These are phyloP conservation scores for Saimiri boliviensis DNA, from an alignment of 2,113 vertebrate genomes.

Conservation along the genomic window DNA sequence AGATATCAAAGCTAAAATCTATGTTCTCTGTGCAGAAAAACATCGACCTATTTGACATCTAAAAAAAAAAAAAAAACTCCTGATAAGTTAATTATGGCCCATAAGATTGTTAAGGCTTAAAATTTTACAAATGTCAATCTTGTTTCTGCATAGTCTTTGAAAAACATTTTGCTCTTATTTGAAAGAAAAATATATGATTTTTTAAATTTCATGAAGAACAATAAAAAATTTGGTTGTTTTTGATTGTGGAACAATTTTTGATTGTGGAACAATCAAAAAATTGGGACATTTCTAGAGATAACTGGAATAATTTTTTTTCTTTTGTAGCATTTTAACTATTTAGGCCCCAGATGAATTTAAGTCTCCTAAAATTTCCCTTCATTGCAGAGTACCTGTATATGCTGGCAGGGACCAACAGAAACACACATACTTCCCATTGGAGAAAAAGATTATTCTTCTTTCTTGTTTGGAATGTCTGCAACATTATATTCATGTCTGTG, in stretches of 20 bases:
- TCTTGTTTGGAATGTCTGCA: neutral
- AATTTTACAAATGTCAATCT: slow-evolving; percentile 45
- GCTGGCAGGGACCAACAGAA: neutral
- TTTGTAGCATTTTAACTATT: neutral
- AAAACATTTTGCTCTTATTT: slow-evolving; percentile 1
- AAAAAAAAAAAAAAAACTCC: neutral
- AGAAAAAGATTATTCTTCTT: neutral
- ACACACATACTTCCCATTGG: neutral
- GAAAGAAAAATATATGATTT: neutral
- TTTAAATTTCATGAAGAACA: slow-evolving; percentile 14
- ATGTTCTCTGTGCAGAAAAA: slow-evolving; percentile 7
- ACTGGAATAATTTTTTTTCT: neutral
- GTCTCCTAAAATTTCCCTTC: neutral
- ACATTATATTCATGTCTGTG: neutral
- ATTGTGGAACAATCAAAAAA: neutral
- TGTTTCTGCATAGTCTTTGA: neutral
- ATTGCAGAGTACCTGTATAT: neutral
- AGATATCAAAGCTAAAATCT: neutral
- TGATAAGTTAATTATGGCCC: slow-evolving; percentile 57
- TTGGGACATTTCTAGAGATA: neutral
- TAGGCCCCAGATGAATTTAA: neutral
- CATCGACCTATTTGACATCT: slow-evolving; percentile 20
- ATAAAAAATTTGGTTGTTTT: neutral
- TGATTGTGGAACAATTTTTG: too few species aligned
- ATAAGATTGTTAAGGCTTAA: slow-evolving; percentile 36